These are phyloP conservation scores for Micronycteris hirsuta DNA, from an alignment of 2,113 vertebrate species.

Conservation along the genomic window DNA sequence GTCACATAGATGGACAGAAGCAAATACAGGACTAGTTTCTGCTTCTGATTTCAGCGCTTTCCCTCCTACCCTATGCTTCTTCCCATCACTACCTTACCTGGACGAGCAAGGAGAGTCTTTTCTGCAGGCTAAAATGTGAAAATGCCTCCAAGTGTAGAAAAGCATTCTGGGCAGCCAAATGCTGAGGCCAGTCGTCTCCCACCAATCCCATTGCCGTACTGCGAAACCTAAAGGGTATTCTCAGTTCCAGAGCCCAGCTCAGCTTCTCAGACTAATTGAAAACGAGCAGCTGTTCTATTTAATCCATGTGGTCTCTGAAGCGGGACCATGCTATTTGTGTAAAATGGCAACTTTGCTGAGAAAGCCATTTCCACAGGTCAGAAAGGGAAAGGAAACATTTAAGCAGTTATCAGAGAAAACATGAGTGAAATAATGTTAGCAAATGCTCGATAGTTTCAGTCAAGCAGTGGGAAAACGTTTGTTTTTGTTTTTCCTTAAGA, in stretches of 20 bases:
- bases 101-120: neutral
- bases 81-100: neutral
- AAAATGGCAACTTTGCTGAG: neutral
- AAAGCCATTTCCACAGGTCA: constrained; percentile 34
- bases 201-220: neutral
- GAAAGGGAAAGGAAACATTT: neutral
- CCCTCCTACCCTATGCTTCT: neutral
- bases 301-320: constrained; percentile 21
- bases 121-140: neutral
- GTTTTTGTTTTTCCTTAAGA: neutral
- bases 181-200: neutral
- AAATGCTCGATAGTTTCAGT: neutral
- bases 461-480: neutral
- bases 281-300: constrained; percentile 23
- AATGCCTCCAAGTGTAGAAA: neutral
- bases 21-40: neutral
- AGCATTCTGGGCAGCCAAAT: neutral
- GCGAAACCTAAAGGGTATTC: neutral
- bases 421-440: neutral
- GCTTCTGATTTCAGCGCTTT: neutral
- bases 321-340: neutral
- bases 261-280: neutral
- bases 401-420: neutral
- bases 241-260: neutral
- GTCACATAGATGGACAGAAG: neutral